Conservation (phyloP, 2,797 vertebrate genomes). For the Rhinella marina region DNA sequence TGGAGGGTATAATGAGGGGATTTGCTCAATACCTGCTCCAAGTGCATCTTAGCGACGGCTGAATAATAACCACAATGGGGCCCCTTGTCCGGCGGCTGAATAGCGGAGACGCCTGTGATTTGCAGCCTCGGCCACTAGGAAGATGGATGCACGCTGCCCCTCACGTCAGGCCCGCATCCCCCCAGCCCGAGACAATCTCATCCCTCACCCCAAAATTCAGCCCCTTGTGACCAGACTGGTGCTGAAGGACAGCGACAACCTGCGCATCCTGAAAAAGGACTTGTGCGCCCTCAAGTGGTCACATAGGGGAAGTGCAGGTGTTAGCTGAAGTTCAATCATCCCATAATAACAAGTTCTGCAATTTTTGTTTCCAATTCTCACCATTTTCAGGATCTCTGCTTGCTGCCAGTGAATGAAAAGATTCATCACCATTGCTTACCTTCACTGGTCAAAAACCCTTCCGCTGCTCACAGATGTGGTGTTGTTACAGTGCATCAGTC, state of each 20-base stretch:
- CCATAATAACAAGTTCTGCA: too few relatives aligned
- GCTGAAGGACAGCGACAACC: conserved; percentile 49
- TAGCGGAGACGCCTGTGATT: not conserved
- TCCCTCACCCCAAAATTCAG: not conserved
- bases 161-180: too few relatives aligned
- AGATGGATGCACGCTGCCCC: not conserved
- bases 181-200: not conserved
- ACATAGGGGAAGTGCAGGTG: not conserved
- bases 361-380: not conserved
- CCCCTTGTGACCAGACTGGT: conserved; percentile 3
- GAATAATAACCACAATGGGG: conserved; percentile 5
- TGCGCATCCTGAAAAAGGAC: not conserved
- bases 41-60: not conserved
- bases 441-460: too few relatives aligned
- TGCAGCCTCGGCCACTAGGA: not conserved
- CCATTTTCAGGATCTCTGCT: not conserved
- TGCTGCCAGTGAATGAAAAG: not conserved
- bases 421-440: too few relatives aligned
- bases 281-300: conserved; percentile 22
- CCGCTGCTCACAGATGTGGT: not conserved
- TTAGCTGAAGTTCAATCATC: too few relatives aligned
- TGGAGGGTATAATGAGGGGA: not conserved
- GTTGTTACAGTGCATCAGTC: not conserved
- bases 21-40: not conserved
- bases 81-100: conserved; percentile 29